These are phyloP conservation scores for Chaetura pelagica DNA, from an alignment of 2,113 vertebrate genomes.

Conservation along the genomic window DNA sequence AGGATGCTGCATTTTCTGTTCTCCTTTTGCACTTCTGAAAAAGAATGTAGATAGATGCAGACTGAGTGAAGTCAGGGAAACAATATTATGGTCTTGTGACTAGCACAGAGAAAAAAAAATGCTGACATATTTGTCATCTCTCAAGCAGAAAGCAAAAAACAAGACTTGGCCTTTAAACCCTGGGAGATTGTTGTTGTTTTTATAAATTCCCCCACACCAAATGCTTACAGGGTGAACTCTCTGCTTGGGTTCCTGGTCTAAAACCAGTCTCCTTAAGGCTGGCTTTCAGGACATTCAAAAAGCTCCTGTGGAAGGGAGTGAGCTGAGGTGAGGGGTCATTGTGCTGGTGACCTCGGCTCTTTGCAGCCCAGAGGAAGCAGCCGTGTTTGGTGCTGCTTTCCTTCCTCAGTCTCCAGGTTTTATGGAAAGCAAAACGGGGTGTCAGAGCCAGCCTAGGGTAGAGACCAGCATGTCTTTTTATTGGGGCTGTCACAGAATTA, in stretches of 20 bases:
- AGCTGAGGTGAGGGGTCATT: neutral
- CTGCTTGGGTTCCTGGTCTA: neutral
- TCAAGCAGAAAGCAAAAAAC: neutral
- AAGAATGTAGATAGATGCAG: neutral
- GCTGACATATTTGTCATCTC: conserved; percentile 19
- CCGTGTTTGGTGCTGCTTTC: neutral
- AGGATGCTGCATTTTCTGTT: conserved; percentile 68
- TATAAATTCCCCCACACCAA: neutral
- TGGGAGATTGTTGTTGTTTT: neutral
- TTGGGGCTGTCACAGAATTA: neutral
- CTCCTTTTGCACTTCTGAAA: conserved; percentile 45
- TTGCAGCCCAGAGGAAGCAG: neutral
- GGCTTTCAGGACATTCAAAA: neutral
- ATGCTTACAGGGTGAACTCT: neutral
- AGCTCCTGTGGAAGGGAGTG: neutral
- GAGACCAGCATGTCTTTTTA: neutral
- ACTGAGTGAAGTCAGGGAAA: conserved; percentile 10
- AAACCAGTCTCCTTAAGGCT: neutral
- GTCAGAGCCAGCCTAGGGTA: neutral
- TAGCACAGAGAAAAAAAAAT: neutral
- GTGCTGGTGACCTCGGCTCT: neutral
- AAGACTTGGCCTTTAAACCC: neutral
- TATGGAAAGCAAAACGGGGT: neutral
- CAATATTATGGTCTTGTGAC: conserved; percentile 60
- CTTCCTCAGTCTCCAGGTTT: neutral